Evolutionary conservation across 2,113 vertebrate species (phyloP).

Genomic region (Ellobius talpinus): DNA sequence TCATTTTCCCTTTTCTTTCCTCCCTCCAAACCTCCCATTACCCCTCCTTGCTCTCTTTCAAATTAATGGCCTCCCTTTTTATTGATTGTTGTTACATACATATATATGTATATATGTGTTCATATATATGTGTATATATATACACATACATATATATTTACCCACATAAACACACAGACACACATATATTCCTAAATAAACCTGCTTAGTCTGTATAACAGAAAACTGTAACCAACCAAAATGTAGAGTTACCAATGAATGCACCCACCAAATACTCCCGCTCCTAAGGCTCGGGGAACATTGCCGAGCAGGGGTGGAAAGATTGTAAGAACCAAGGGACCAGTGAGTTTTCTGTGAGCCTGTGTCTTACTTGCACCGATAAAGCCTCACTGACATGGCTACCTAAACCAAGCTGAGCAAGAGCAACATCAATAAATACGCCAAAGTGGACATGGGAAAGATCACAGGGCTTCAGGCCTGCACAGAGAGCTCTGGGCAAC

Average conservation of each 20-base stretch:
- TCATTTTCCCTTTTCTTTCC: neutral
- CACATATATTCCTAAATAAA: neutral
- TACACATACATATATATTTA: neutral
- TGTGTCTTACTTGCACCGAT: neutral
- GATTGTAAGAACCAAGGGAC: neutral
- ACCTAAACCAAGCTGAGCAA: neutral
- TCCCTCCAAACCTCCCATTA: neutral
- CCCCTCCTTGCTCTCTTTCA: neutral
- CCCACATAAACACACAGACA: neutral
- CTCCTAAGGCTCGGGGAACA: neutral
- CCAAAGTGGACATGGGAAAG: neutral
- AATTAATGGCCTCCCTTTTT: neutral
- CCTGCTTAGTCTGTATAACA: neutral
- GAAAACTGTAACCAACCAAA: neutral
- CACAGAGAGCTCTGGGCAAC: neutral
- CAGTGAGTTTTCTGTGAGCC: neutral
- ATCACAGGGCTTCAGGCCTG: neutral
- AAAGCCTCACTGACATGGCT: neutral
- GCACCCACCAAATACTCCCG: neutral
- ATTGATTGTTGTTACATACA: neutral
- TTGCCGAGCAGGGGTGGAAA: neutral
- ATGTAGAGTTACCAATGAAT: neutral
- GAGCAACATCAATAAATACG: neutral
- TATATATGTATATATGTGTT: neutral
- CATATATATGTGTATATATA: neutral